Base-by-base conservation (phyloP, 1,140 invertebrate species). In the Tachypleus tridentatus region DNA sequence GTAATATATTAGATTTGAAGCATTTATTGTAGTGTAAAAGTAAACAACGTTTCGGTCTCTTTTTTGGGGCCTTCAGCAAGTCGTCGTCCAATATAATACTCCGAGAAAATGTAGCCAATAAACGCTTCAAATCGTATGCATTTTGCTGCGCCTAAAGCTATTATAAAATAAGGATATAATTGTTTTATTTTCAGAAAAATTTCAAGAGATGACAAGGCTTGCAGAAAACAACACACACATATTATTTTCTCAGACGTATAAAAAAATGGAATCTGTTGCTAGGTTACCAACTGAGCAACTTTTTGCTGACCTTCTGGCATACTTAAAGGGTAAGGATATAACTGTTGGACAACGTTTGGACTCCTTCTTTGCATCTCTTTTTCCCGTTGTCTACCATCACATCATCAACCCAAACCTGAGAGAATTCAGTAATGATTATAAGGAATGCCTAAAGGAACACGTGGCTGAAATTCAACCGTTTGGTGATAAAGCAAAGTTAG, bases 311-410 rank as follows among this genome's bases (percentile, higher is more conserved):
- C 84, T 91, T 71, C 79, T 83, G 68, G 80, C 81, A 64, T 88
- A 83, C 72, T 77, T 88, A 61, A 77, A 71, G 57, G 71, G 69
- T 51, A 71, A 78, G 47, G 71, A 77, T 48, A 72, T 78, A 9
- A 79, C 81, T 54, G 72, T 85, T 4, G 80, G 83, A 71, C 77
- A 80, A n/a, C 83, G 84, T 5, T 84, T 91, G 4, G 77, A 80
- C 51, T 80, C 81, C 47, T 93, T 93, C 79, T 95, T 93, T 78
- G 81, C 83, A n/a, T 80, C 84, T 11, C 77, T 95, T 3, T 93
- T 93, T 74, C 87, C 88, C 0, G 79, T 89, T 11, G 87, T 89
- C 29, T 93, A 91, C 73, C 87, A 89, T 72, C 84, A 85, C 67
- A 81, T 80, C 3, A 78, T 87, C 5, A 72, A 75, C 62, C 76